Evolutionary conservation across 2,797 vertebrate species (phyloP).

Genomic region (Myiothlypis coronata): DNA sequence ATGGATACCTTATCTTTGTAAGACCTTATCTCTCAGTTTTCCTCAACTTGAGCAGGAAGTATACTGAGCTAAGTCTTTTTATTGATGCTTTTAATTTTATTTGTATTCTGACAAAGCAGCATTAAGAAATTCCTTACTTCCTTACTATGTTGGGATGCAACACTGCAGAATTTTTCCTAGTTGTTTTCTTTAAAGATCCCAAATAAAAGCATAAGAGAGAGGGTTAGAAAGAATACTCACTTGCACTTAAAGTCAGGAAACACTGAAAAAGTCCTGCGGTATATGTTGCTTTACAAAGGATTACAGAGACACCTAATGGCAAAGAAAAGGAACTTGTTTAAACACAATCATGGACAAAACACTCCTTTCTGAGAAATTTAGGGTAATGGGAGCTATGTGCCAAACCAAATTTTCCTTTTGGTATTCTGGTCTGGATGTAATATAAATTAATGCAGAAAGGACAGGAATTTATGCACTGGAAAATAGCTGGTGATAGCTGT

Average conservation of each 20-base stretch:
- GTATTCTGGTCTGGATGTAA: not conserved
- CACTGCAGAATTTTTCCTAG: not conserved
- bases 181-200: not conserved
- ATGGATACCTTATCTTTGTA: not conserved
- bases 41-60: not conserved
- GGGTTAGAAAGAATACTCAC: not conserved
- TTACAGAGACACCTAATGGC: slow-evolving; percentile 72
- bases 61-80: not conserved
- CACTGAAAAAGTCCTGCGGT: not conserved
- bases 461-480: not conserved
- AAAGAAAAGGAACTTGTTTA: not conserved
- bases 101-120: not conserved
- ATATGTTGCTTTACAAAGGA: slow-evolving; percentile 24
- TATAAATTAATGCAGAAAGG: not conserved
- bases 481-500: not conserved
- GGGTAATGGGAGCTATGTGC: not conserved
- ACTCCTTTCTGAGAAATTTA: not conserved
- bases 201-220: not conserved
- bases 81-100: not conserved
- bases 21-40: not conserved
- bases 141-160: not conserved
- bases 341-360: not conserved
- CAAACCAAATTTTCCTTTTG: not conserved
- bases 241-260: not conserved
- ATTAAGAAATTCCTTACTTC: not conserved